Evolutionary conservation across 2,113 vertebrate genomes (phyloP).

Genomic region (Probosciger aterrimus): DNA sequence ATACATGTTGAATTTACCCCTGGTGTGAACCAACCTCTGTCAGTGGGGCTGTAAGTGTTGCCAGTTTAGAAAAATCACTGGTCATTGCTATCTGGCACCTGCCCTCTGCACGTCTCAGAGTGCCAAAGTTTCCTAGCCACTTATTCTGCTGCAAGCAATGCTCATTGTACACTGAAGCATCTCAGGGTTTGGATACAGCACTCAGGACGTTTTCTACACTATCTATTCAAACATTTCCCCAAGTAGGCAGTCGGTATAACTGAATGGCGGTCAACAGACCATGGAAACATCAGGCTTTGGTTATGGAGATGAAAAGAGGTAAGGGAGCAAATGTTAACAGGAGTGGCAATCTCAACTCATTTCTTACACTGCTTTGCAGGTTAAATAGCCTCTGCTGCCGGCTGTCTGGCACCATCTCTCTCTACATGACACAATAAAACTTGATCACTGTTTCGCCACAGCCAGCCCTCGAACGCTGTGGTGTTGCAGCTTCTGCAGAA

Average conservation of each 20-base stretch:
- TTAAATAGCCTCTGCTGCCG: accelerated
- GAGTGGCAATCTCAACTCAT: not conserved
- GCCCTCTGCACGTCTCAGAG: not conserved
- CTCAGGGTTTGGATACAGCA: not conserved
- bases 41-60: not conserved
- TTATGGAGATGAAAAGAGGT: not conserved
- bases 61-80: not conserved
- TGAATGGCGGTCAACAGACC: accelerated
- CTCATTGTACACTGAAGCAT: not conserved
- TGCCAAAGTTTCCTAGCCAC: not conserved
- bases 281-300: not conserved
- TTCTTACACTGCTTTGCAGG: not conserved
- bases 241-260: accelerated
- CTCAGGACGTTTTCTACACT: not conserved
- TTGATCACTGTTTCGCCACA: not conserved
- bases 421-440: not conserved
- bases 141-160: not conserved
- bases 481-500: not conserved
- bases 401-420: not conserved
- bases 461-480: not conserved
- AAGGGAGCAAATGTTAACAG: not conserved
- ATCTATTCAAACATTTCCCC: not conserved
- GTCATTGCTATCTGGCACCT: not conserved
- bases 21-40: not conserved
- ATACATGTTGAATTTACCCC: not conserved